phyloP scores from a whole-genome alignment of 30 jellyfish, hydroid and myxozoan species.

The Catostylus mosaicus region DNA sequence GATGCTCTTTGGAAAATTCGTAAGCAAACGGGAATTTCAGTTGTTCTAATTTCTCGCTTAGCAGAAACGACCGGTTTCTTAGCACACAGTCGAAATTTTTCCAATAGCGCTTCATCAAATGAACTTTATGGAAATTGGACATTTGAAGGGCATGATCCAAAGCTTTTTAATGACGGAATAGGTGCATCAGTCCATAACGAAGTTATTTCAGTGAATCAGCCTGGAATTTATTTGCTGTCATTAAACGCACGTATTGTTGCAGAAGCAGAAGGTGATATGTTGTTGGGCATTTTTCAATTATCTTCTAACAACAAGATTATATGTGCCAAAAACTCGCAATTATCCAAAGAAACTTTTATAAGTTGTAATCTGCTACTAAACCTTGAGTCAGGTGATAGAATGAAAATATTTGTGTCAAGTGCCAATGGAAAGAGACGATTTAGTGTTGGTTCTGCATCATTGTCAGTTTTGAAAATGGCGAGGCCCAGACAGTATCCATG shows the following conservation, averaged over 20 bases:
- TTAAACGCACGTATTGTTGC: neutral
- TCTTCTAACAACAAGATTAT: neutral
- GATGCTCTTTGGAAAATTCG: conserved; percentile 60
- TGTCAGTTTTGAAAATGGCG: conserved; percentile 41
- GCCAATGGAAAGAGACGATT: neutral
- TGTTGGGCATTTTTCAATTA: conserved; percentile 12
- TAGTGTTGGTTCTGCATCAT: conserved; percentile 9
- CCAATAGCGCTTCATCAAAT: neutral
- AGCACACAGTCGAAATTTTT: conserved; percentile 9
- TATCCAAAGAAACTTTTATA: neutral
- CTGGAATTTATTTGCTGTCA: conserved; percentile 37
- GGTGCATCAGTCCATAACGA: neutral
- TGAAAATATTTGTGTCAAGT: neutral
- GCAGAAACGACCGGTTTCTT: conserved; percentile 14
- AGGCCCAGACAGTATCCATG: conserved; percentile 53
- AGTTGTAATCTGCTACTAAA: conserved; percentile 28
- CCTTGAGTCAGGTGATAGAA: neutral
- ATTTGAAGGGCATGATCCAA: neutral
- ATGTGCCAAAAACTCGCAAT: conserved; percentile 25
- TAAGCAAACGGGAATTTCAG: conserved; percentile 61
- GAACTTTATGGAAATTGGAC: conserved; percentile 26
- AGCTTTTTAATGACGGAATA: conserved; percentile 20
- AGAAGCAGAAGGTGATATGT: neutral
- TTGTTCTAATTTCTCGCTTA: conserved; percentile 16
- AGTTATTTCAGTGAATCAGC: neutral